Evolutionary conservation across 37 sponge, comb jelly and placozoan genomes (phyloP).

Genomic region (Theonella swinhoei): DNA sequence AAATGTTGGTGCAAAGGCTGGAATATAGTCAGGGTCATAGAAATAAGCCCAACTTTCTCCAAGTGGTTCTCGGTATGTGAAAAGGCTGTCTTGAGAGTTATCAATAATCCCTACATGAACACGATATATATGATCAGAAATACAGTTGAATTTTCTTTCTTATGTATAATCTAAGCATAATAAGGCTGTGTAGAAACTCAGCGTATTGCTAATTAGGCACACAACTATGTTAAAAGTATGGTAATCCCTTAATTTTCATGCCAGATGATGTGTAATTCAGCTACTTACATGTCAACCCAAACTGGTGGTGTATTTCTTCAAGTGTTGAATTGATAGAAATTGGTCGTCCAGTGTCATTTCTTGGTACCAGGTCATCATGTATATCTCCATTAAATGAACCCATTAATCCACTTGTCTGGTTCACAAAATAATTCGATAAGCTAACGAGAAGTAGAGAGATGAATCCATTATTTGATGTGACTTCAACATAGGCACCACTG

Average conservation of each 20-base stretch:
- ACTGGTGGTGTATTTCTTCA: slow-evolving; percentile 32
- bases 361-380: slow-evolving; percentile 64
- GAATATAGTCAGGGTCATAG: slow-evolving; percentile 53
- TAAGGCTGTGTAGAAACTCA: too few species aligned
- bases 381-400: slow-evolving; percentile 67
- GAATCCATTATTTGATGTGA: slow-evolving; percentile 30
- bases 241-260: too few species aligned
- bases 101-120: too few species aligned
- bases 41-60: slow-evolving; percentile 42
- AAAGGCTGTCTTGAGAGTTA: slow-evolving; percentile 42
- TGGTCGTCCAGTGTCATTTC: neutral
- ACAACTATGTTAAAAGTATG: too few species aligned
- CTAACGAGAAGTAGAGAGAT: slow-evolving; percentile 38
- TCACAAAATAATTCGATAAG: slow-evolving; percentile 12
- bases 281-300: slow-evolving; percentile 60
- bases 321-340: slow-evolving; percentile 35
- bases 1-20: slow-evolving; percentile 51
- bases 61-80: slow-evolving; percentile 38
- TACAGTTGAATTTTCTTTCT: too few species aligned
- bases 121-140: too few species aligned
- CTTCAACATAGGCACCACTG: slow-evolving; percentile 37
- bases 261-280: too few species aligned
- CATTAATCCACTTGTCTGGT: slow-evolving; percentile 60
- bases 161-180: too few species aligned
- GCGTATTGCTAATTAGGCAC: too few species aligned